Base-by-base conservation (phyloP, 2,113 vertebrate species). In the Cebus imitator region DNA sequence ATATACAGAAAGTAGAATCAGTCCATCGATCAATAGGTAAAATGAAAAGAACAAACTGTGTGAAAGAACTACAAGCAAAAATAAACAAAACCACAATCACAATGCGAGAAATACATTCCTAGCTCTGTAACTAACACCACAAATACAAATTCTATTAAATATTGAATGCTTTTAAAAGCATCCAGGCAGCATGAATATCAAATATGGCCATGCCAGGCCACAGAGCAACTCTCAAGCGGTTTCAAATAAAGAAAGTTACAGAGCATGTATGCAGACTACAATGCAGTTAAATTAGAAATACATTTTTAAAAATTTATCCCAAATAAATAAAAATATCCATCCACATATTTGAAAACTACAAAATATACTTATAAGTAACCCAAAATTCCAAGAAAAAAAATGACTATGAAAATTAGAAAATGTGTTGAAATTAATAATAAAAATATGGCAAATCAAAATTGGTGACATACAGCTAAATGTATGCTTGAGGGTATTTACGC, bases 1-100 rank as follows among this genome's bases (percentile, higher is more conserved):
- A 85, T 82, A 94, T 88, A 72, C 81, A 97, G 3, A 97, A 92
- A 87, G 16, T 94, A 96, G 55, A 89, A 80, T 82, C 84, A 96
- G 48, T 78, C 21, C 73, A 45, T 90, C 80, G 55, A 48, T 40
- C 83, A 82, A 90, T 0, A 92, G 50, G 58, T 21, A 37, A 64
- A 83, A 45, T 1, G 2, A 52, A 70, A 30, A 66, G 27, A 94
- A 95, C 85, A 76, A 75, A 95, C 0, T 13, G 8, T 58, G 40
- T 72, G 55, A 78, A 95, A 91, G 58, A 73, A 81, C 91, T 21
- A 95, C 50, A 79, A 57, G 23, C 21, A 64, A 17, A 93, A 73
- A 85, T 0, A 75, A n/a, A 37, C 30, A 91, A 95, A 43, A 32
- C 25, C 23, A 78, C 32, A 52, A 45, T 37, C 82, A 84, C 13